Conservation (phyloP, 2,113 vertebrate genomes). For the Pluvialis apricaria region DNA sequence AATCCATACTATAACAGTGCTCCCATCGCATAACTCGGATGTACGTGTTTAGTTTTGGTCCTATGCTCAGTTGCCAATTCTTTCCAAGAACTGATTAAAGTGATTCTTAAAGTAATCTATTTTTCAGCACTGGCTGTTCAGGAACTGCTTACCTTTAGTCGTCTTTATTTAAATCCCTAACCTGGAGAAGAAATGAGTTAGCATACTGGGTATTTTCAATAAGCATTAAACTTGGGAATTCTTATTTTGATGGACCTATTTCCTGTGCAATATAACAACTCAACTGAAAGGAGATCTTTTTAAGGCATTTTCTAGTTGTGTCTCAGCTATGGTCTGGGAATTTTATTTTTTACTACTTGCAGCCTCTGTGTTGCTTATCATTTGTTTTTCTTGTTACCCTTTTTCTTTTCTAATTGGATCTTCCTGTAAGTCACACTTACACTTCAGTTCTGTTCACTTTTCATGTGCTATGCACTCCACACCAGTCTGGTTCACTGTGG, state of each 20-base stretch:
- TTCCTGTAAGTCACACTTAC: background rate
- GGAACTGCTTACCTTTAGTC: background rate
- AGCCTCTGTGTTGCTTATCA: background rate
- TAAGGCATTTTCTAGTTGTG: background rate
- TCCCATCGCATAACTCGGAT: accelerated
- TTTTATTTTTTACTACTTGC: background rate
- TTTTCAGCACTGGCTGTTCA: background rate
- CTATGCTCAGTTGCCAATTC: background rate
- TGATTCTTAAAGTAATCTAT: background rate
- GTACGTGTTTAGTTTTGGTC: background rate
- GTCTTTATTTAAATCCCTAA: background rate
- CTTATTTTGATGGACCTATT: background rate
- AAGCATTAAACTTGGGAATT: background rate
- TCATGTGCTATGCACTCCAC: background rate
- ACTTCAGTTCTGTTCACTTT: background rate
- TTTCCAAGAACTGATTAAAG: background rate
- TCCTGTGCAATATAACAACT: background rate
- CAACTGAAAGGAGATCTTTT: background rate
- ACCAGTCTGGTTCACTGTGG: background rate
- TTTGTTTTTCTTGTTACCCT: background rate
- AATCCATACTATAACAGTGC: background rate
- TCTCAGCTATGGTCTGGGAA: background rate
- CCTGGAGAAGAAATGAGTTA: background rate
- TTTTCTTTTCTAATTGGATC: background rate
- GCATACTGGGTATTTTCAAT: background rate